Evolutionary conservation across 2,113 vertebrate genomes (phyloP), one percentile per base, ranked within the genome.

Genomic region (Serilophus lunatus): DNA sequence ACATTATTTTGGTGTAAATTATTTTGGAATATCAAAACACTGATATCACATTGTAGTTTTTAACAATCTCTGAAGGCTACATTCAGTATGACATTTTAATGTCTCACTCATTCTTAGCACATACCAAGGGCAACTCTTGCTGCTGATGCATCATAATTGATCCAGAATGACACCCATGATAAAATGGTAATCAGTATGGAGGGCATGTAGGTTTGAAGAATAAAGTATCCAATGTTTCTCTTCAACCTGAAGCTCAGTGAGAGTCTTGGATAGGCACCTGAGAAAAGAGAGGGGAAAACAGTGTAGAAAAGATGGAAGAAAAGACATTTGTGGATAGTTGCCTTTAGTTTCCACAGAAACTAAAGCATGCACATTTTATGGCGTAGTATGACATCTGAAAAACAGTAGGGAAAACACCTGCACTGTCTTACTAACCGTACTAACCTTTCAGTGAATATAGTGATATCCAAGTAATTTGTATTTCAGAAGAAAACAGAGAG

Each of bases 141-240:
- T 70, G 99, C 99, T 50, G 99, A 99, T 81, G 99, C 99, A 80
- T 99, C 99, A 23, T 99, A 99, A 97, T 99, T 99, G 97, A 99
- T 99, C 99, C 99, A 99, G 98, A 99, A 99, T 53, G 99, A 99
- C 82, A 99, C 99, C 99, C 99, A 99, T 66, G 99, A 99, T 81
- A 99, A 98, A 97, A 99, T 99, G 80, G 99, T 99, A 97, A 99
- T 99, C 96, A 99, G 98, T 95, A 99, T 99, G 75, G 99, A 99
- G 96, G 99, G 99, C 99, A 99, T 99, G 97, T 99, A 99, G 10
- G 99, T 99, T 98, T 99, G 99, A 80, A 99, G 98, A 96, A 99
- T 99, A 98, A 99, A 99, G 97, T 99, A 99, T 42, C 99, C 99
- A n/a, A 99, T 99, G 97, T 99, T 99, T 93, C 99, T 98, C 97